phyloP scores from a whole-genome alignment of 1,140 invertebrate species.

The Pygmarrhopalites habei region DNA sequence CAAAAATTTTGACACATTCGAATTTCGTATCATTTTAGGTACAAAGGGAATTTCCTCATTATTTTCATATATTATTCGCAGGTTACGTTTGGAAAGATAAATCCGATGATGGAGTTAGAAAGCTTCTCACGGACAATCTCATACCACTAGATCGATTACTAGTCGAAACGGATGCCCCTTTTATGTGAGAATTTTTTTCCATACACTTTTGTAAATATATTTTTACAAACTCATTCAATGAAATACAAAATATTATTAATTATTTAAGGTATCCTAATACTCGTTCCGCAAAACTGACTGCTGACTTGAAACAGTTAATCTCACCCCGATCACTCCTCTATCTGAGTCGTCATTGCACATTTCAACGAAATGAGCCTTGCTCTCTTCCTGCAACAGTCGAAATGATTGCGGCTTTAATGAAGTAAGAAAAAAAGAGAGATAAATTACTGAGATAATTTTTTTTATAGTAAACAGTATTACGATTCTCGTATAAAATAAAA shows the following conservation, averaged over 20 bases:
- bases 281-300: constrained; percentile 79
- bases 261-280: constrained; percentile 95
- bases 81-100: constrained; percentile 91
- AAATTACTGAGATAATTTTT: no score
- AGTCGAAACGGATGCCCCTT: constrained; percentile 88
- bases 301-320: constrained; percentile 74
- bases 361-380: constrained; percentile 93
- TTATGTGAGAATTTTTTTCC: no score
- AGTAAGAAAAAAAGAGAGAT: no score
- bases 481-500: no score
- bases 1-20: no score
- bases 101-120: constrained; percentile 77
- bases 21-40: no score
- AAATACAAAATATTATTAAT: no score
- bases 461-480: no score
- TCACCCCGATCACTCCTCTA: constrained; percentile 66
- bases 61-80: no score
- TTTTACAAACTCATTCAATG: no score
- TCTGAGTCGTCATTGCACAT: constrained; percentile 75
- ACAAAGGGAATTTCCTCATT: no score
- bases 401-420: constrained; percentile 85
- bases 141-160: constrained; percentile 75
- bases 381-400: constrained; percentile 86
- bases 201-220: no score
- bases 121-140: constrained; percentile 67